A percentile compares a stretch with the other conserved stretches of the same genome.
These are phyloP conservation scores for Acrobasis consociella DNA, from an alignment of 2,888 invertebrate genomes.

Conservation along the genomic window DNA sequence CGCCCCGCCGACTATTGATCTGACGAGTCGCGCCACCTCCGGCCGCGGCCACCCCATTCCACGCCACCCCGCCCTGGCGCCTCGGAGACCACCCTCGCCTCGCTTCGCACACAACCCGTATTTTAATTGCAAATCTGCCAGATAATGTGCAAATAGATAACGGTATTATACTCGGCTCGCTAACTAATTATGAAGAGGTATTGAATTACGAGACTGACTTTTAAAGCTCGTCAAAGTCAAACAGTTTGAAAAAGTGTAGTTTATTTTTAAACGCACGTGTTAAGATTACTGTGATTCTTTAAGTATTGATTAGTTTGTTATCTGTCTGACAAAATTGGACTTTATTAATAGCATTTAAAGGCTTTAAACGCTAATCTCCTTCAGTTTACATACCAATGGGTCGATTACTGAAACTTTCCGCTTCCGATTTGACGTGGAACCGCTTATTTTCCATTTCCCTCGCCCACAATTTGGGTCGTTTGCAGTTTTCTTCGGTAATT, in stretches of 20 bases:
- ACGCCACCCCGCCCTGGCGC: conserved; percentile 44
- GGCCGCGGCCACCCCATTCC: conserved; percentile 38
- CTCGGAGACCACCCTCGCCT: conserved; percentile 48
- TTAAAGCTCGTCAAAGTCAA: conserved; percentile 35
- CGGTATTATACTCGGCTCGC: conserved; percentile 76
- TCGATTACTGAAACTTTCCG: conserved; percentile 49
- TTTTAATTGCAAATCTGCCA: conserved; percentile 83
- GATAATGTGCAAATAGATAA: conserved; percentile 83
- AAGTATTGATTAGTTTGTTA: conserved; percentile 21
- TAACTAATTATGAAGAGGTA: conserved; percentile 75
- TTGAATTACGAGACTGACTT: conserved; percentile 56
- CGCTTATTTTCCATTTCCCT: conserved; percentile 58
- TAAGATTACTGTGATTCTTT: conserved; percentile 22
- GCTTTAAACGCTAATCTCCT: conserved; percentile 44
- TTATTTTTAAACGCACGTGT: conserved; percentile 17
- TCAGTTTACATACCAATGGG: conserved; percentile 55
- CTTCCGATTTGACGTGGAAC: conserved; percentile 53
- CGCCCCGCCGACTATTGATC: conserved; percentile 80
- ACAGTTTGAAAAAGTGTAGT: conserved; percentile 19
- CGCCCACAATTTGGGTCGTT: conserved; percentile 48
- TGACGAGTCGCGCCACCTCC: conserved; percentile 64
- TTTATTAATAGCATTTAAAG: conserved; percentile 36
- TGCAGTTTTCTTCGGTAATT: conserved; percentile 42
- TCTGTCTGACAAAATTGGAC: conserved; percentile 31
- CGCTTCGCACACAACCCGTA: conserved; percentile 68